These are phyloP conservation scores for Schizotus pectinicornis DNA, from an alignment of 2,888 invertebrate species.

Conservation along the genomic window DNA sequence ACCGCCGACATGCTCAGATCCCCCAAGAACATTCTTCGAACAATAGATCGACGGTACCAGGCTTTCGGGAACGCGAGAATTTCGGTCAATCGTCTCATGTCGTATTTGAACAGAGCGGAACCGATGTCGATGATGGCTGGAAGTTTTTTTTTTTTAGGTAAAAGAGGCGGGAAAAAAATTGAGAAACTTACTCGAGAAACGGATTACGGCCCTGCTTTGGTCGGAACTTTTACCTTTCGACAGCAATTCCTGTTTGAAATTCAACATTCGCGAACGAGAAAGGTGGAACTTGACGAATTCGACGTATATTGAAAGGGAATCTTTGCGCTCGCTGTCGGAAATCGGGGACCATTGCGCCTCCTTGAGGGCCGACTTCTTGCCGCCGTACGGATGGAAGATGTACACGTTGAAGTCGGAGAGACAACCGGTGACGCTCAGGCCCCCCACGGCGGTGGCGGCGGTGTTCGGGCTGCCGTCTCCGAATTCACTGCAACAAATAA, in stretches of 20 bases:
- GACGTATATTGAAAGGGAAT: constrained; percentile 94
- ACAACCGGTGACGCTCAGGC: constrained; percentile 93
- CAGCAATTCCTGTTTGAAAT: constrained; percentile 69
- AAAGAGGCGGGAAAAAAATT: background rate
- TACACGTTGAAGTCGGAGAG: constrained; percentile 97
- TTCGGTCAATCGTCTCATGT: constrained; percentile 96
- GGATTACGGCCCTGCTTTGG: constrained; percentile 83
- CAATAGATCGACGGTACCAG: constrained; percentile 96
- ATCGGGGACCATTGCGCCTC: constrained; percentile 87
- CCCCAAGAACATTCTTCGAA: constrained; percentile 89
- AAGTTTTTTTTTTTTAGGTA: constrained; percentile 28
- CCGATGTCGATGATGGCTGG: constrained; percentile 94
- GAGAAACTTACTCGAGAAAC: constrained; percentile 80
- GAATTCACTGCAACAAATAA: constrained; percentile 65
- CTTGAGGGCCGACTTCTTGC: constrained; percentile 80
- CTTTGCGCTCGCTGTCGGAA: constrained; percentile 89
- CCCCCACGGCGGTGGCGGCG: constrained; percentile 77
- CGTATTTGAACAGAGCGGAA: constrained; percentile 96
- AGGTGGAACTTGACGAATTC: constrained; percentile 97
- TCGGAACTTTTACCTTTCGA: constrained; percentile 61
- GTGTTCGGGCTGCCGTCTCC: constrained; percentile 58
- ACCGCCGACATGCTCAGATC: constrained; percentile 74
- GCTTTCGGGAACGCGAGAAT: constrained; percentile 98
- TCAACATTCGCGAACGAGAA: constrained; percentile 87
- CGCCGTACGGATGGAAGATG: constrained; percentile 98